Evolutionary conservation across 2,797 vertebrate genomes (phyloP).

Genomic region (Danionella dracula): DNA sequence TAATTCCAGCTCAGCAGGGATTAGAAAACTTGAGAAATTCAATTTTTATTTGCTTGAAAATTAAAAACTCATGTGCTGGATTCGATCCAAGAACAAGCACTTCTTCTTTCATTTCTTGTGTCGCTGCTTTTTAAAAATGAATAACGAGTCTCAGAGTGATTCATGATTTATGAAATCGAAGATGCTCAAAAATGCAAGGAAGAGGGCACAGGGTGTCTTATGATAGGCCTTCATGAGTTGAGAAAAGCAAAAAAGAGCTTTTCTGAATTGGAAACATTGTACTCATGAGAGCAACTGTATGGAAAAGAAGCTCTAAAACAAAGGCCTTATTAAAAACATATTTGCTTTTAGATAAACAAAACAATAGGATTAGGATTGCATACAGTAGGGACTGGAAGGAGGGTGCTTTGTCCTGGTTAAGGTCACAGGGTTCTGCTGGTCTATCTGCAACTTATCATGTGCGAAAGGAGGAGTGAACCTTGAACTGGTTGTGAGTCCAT

Average conservation of each 20-base stretch:
- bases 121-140: conserved; percentile 39
- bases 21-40: background rate
- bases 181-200: background rate
- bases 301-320: background rate
- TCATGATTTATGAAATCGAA: conserved; percentile 20
- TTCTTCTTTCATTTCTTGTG: conserved; percentile 36
- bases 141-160: conserved; percentile 18
- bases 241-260: background rate
- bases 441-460: no score
- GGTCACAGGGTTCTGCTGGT: no score
- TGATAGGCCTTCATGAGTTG: no score
- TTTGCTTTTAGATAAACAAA: no score
- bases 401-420: no score
- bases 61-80: conserved; percentile 17
- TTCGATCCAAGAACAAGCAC: conserved; percentile 22
- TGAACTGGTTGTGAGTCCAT: no score
- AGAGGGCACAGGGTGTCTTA: background rate
- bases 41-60: conserved; percentile 32
- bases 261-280: background rate
- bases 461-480: no score
- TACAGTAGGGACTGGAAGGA: no score
- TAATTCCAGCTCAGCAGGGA: background rate
- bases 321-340: background rate
- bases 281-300: no score
- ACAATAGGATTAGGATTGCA: no score